phyloP scores from a whole-genome alignment of 1,140 invertebrate species.

The Drosophila pruinosa region DNA sequence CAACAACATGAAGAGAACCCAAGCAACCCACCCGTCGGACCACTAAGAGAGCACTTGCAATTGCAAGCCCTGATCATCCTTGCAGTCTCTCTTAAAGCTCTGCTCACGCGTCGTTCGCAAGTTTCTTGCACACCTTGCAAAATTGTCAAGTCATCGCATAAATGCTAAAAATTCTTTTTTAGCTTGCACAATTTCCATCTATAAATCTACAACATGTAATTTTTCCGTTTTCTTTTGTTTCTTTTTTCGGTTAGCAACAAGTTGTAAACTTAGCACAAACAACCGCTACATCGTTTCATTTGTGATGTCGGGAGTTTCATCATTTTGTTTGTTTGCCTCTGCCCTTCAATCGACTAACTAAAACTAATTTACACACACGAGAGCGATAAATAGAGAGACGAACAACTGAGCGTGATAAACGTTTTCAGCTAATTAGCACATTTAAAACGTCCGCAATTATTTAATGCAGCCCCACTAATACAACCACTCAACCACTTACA shows the following conservation, averaged over 20 bases:
- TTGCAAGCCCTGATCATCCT: constrained; percentile 9
- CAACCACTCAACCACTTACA: constrained; percentile 28
- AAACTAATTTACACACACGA: constrained; percentile 44
- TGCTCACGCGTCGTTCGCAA: neutral
- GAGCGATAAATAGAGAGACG: neutral
- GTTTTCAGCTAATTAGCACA: constrained; percentile 73
- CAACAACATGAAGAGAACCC: constrained; percentile 5
- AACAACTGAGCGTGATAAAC: constrained; percentile 47
- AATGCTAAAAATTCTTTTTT: neutral
- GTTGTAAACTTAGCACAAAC: constrained; percentile 10
- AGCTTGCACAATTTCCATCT: neutral
- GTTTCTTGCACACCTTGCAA: neutral
- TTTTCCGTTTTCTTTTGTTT: neutral
- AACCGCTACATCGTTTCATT: neutral
- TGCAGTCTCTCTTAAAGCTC: neutral
- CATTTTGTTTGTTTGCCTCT: constrained; percentile 15
- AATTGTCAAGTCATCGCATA: too few species aligned
- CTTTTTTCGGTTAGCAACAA: constrained; percentile 16
- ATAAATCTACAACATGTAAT: neutral
- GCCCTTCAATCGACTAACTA: constrained; percentile 54
- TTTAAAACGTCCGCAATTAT: constrained; percentile 45
- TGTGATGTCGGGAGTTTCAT: constrained; percentile 14
- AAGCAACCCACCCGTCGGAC: too few species aligned
- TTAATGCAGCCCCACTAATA: constrained; percentile 31
- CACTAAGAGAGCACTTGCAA: neutral